phyloP scores from a whole-genome alignment of 2,797 vertebrate species.

The Sylvia borin region DNA sequence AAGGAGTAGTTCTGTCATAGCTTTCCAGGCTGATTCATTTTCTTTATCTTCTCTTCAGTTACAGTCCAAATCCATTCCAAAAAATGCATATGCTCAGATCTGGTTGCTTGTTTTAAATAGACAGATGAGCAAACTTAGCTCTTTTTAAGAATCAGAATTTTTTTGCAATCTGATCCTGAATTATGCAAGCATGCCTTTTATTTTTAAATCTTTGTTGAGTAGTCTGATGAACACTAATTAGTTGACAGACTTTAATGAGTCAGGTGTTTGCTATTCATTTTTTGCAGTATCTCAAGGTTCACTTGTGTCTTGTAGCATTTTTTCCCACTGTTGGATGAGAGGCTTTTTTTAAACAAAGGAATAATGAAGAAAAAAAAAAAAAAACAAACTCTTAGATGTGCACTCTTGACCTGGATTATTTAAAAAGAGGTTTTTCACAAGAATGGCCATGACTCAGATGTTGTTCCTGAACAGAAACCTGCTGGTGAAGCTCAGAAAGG shows the following conservation, averaged over 20 bases:
- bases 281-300: not conserved
- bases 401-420: not conserved
- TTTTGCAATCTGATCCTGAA: not conserved
- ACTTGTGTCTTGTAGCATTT: not conserved
- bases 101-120: slow-evolving; percentile 2
- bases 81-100: not conserved
- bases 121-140: not conserved
- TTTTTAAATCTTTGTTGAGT: not conserved
- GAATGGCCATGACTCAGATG: not conserved
- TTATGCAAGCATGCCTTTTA: not conserved
- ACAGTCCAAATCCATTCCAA: not conserved
- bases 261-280: not conserved
- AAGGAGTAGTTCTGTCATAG: not conserved
- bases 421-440: not conserved
- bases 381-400: not conserved
- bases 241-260: not conserved
- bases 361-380: not conserved
- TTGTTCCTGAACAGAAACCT: not conserved
- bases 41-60: not conserved
- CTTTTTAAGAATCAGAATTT: not conserved
- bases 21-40: not conserved
- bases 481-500: not conserved
- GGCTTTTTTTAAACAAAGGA: not conserved
- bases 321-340: not conserved
- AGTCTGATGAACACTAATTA: not conserved